Evolutionary conservation across 2,797 vertebrate species (phyloP).

Genomic region (Pangasius larnaudii): DNA sequence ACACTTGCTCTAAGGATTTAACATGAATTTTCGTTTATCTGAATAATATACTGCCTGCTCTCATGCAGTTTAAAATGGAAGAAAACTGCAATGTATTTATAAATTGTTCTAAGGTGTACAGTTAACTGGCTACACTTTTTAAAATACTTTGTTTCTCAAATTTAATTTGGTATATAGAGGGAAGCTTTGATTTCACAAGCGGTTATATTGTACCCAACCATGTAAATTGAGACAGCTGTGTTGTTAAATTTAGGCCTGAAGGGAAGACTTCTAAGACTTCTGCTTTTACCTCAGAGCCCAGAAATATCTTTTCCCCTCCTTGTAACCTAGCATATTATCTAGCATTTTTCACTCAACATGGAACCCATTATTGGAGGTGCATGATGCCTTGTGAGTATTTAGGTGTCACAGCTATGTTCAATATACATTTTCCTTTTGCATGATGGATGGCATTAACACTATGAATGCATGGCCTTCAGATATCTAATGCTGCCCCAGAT

Average conservation of each 20-base stretch:
- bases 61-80: neutral
- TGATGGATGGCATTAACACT: slow-evolving; percentile 20
- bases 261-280: neutral
- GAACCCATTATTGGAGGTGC: slow-evolving; percentile 8
- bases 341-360: neutral
- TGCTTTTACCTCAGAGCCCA: neutral
- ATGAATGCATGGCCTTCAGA: slow-evolving; percentile 29
- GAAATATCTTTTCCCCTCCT: neutral
- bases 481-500: slow-evolving; percentile 1
- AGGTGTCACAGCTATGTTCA: slow-evolving; percentile 8
- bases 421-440: slow-evolving; percentile 24
- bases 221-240: neutral
- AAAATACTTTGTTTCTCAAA: neutral
- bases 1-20: neutral
- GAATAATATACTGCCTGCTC: neutral
- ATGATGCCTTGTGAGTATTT: slow-evolving; percentile 17
- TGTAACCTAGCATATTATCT: neutral
- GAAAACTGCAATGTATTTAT: neutral
- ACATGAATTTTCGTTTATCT: neutral
- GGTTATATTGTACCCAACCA: neutral
- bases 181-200: neutral
- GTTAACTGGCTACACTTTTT: neutral
- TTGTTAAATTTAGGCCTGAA: neutral
- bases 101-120: neutral
- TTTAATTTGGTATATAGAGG: neutral